Percentiles rank a stretch among this genome's conserved stretches.
phyloP scores from a whole-genome alignment of 30 jellyfish, hydroid and myxozoan genomes.

The Aurelia sp. region DNA sequence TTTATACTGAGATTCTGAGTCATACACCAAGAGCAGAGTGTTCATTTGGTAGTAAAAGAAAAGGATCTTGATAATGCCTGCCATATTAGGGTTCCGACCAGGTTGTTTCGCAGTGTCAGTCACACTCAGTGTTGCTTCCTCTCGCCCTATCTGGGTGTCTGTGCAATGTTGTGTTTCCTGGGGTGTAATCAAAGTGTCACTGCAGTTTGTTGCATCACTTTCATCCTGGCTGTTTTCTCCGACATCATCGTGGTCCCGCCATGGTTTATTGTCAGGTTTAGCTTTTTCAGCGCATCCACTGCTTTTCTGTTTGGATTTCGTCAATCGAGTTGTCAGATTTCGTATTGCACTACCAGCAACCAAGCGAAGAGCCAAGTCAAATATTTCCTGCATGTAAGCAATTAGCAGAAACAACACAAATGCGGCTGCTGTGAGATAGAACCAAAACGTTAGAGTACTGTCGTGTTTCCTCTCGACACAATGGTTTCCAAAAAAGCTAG shows the following conservation, averaged over 20 bases:
- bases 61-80: slow-evolving; percentile 27
- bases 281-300: too few relatives aligned
- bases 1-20: not conserved
- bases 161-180: not conserved
- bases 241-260: too few relatives aligned
- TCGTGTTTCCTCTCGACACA: not conserved
- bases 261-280: too few relatives aligned
- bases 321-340: too few relatives aligned
- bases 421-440: not conserved
- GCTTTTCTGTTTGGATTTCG: too few relatives aligned
- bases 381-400: slow-evolving; percentile 5
- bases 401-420: not conserved
- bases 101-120: too few relatives aligned
- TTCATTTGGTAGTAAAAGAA: slow-evolving; percentile 29
- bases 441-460: not conserved
- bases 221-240: too few relatives aligned
- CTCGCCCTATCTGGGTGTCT: too few relatives aligned
- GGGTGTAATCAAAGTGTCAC: too few relatives aligned
- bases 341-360: not conserved
- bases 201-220: too few relatives aligned
- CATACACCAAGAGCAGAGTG: slow-evolving; percentile 15
- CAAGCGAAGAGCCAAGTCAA: not conserved
- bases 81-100: not conserved
- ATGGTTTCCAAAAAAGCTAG: not conserved
- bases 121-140: too few relatives aligned